Evolutionary conservation across 2,113 vertebrate genomes (phyloP).

Genomic region (Setophaga coronata): DNA sequence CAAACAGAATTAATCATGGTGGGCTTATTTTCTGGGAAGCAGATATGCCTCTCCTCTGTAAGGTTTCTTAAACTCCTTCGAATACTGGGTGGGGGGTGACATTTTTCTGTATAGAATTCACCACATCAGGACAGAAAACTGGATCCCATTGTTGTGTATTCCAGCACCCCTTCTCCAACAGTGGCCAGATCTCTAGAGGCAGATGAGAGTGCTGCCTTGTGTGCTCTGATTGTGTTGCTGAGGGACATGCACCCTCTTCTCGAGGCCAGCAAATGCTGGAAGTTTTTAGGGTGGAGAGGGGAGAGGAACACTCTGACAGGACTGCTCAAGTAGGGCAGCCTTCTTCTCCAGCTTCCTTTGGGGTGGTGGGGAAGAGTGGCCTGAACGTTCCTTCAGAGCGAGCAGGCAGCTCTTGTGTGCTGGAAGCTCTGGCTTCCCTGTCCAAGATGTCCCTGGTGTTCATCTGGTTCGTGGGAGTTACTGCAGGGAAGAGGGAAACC

Average conservation of each 20-base stretch:
- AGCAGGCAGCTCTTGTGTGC: not conserved
- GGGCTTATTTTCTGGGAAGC: not conserved
- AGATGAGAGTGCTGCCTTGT: not conserved
- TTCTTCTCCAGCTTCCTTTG: not conserved
- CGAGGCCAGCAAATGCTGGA: not conserved
- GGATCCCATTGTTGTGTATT: not conserved
- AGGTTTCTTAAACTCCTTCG: not conserved
- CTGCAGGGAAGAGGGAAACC: not conserved
- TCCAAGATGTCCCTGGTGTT: not conserved
- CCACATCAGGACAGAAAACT: not conserved
- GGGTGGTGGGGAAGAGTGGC: not conserved
- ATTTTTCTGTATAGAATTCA: not conserved
- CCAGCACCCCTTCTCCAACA: not conserved
- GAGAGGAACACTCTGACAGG: not conserved
- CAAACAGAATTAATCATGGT: not conserved
- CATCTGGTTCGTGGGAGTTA: not conserved
- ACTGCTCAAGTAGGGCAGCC: not conserved
- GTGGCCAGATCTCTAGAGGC: not conserved
- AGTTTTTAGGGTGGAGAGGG: not conserved
- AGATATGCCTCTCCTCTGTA: not conserved
- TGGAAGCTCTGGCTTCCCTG: not conserved
- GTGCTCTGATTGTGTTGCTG: not conserved
- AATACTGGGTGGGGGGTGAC: not conserved
- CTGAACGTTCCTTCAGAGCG: fast-evolving
- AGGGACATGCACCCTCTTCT: not conserved